These are phyloP conservation scores for Tupiocoris notatus DNA, from an alignment of 2,888 invertebrate genomes.

Conservation along the genomic window DNA sequence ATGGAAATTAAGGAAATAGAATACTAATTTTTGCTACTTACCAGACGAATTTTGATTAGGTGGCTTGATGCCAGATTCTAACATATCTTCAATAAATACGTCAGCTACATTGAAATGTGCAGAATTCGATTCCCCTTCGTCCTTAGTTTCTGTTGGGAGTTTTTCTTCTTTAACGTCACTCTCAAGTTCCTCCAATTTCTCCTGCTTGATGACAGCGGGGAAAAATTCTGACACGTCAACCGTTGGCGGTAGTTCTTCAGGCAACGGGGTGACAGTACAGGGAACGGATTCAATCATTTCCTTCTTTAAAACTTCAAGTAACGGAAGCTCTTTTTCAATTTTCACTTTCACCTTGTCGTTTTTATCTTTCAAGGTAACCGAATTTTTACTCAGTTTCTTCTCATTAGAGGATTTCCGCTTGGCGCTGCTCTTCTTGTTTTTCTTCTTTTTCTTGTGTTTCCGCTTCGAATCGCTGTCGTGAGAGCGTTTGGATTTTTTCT, in stretches of 20 bases:
- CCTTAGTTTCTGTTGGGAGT: background rate
- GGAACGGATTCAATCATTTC: conserved; percentile 7
- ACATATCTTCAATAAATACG: conserved; percentile 30
- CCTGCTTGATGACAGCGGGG: background rate
- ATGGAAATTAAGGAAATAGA: too few species aligned
- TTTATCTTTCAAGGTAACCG: background rate
- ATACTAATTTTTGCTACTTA: too few species aligned
- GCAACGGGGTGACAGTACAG: background rate
- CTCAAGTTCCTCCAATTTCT: background rate
- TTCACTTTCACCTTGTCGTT: conserved; percentile 3
- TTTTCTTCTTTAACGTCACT: background rate
- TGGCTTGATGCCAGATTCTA: conserved; percentile 9
- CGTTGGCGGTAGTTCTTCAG: background rate
- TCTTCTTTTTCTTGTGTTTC: conserved; percentile 35
- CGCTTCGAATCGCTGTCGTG: conserved; percentile 25
- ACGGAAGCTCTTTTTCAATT: conserved; percentile 10
- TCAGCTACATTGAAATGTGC: conserved; percentile 31
- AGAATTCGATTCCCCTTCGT: background rate
- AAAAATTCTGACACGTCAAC: background rate
- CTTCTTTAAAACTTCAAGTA: conserved; percentile 32
- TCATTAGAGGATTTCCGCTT: conserved; percentile 5
- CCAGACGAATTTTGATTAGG: too few species aligned
- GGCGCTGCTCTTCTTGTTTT: conserved; percentile 11
- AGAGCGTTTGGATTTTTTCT: conserved; percentile 28
- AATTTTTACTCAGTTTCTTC: conserved; percentile 3